Evolutionary conservation across 2,888 invertebrate genomes (phyloP).

Genomic region (Agriopis leucophaearia): DNA sequence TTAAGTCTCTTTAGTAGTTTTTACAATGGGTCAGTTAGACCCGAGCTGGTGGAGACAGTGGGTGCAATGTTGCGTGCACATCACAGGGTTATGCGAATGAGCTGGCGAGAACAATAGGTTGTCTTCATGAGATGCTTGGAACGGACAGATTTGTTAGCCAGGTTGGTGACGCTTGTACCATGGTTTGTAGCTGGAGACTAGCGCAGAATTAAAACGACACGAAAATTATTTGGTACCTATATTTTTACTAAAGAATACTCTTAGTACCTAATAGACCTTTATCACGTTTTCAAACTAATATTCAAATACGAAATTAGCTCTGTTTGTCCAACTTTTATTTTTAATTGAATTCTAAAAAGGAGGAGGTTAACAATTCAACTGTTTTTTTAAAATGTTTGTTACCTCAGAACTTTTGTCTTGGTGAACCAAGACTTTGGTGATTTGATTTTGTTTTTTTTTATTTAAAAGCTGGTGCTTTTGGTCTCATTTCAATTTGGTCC

Average conservation of each 20-base stretch:
- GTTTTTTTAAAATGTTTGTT: too few relatives aligned
- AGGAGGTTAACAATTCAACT: too few relatives aligned
- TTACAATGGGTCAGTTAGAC: constrained; percentile 80
- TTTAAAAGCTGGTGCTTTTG: too few relatives aligned
- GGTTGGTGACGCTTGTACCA: constrained; percentile 40
- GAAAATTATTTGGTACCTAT: neutral
- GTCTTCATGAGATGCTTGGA: constrained; percentile 58
- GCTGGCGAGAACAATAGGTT: constrained; percentile 64
- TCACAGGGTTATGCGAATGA: constrained; percentile 81
- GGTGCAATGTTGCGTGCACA: constrained; percentile 63
- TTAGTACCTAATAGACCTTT: too few relatives aligned
- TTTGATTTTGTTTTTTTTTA: too few relatives aligned
- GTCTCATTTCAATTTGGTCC: too few relatives aligned
- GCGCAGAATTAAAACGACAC: constrained; percentile 14
- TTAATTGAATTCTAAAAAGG: too few relatives aligned
- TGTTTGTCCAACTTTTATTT: too few relatives aligned
- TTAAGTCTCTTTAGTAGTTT: constrained; percentile 23
- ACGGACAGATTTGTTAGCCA: constrained; percentile 47
- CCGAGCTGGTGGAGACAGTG: constrained; percentile 65
- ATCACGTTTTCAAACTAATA: too few relatives aligned
- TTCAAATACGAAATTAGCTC: too few relatives aligned
- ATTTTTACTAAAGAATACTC: neutral
- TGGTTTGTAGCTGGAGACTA: constrained; percentile 21
- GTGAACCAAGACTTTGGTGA: too few relatives aligned
- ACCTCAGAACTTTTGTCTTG: too few relatives aligned